Evolutionary conservation across 2,888 invertebrate species (phyloP), one percentile per base, ranked within the genome.

Genomic region (Rosalia funebris): DNA sequence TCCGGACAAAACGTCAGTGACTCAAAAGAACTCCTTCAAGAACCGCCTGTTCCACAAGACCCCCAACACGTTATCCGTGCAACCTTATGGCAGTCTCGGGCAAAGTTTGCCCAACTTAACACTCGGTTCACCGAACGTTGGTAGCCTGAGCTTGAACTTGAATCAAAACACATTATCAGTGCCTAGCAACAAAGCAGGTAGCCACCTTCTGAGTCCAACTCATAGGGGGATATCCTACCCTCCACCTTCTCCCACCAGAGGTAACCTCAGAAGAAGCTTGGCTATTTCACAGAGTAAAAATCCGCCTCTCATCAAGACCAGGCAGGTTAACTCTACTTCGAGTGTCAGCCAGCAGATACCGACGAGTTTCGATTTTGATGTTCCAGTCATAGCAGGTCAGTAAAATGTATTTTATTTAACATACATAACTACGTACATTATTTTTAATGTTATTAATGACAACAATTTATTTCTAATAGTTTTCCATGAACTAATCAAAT

Each of bases 41-140:
- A 79, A 77, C 60, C 76, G 79, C 47, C 71, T 79, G 14, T 79
- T 79, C 65, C 76, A 75, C 60, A 80, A 80, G 66, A 88, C 89
- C 31, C 88, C 90, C 20, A 91, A 91, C 77, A 90, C 91, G 0
- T 82, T 93, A 64, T 89, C 89, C 45, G 92, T 93, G 59, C 90
- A 92, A 76, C 89, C 91, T 60, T 81, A 84, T 77, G 86, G 87
- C 73, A 85, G 86, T 56, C 82, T 92, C 48, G 91, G 92, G 20
- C 92, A 93, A 79, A 93, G 92, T 75, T 82, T 94, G 72, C 93
- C 93, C 1, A 93, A 94, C 77, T 83, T 94, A 54, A 85, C 86
- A 67, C 68, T 83, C 17, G 81, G 81, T 11, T 82, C 82, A 41
- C 81, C 82, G 11, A 81, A 79, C 60, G 72, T 79, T 3, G 78